Evolutionary conservation across 2,797 vertebrate genomes (phyloP), one percentile per base, ranked within the genome.

Genomic region (Rachycentron canadum): DNA sequence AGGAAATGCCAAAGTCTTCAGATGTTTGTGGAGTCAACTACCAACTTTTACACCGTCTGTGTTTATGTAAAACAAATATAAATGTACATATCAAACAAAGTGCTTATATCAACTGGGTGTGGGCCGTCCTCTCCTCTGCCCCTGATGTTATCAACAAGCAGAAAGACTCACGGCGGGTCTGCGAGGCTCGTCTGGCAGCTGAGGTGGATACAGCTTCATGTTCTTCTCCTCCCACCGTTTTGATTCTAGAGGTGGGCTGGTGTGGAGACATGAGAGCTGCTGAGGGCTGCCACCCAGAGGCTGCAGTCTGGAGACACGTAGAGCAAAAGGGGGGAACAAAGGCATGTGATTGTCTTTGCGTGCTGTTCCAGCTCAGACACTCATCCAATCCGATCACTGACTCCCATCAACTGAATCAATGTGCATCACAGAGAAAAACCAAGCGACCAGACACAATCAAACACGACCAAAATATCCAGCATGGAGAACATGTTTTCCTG

Each of bases 161-260:
- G 5, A 63, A 40, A 47, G 5, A 92, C 98, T 96, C 89, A 99
- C 98, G 1, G 97, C 97, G 32, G 97, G 95, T 90, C 97, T 96
- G 64, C 93, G 95, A 43, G 95, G 92, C 23, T 99, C 98, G 11
- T 95, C 96, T 0, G 96, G 95, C 30, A 92, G 88, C 84, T 99
- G 98, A 0, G 98, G 97, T 0, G 96, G 96, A 74, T 95, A 97
- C 43, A 98, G 74, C 7, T 86, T 73, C 28, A 68, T 77, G 89
- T 99, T 99, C 71, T 90, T 97, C 84, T 79, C 97, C 83, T 99
- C 98, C 98, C 98, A 99, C 41, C 53, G 88, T 62, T 91, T 94
- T 0, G 84, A 38, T 21, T 95, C 83, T 56, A 96, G 84, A 2
- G 90, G 59, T 0, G 89, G 1, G 45, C 94, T 95, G n/a, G 94